A percentile compares a stretch with the other conserved stretches of the same genome.
These are phyloP conservation scores for Himalopsyche japonica DNA, from an alignment of 2,888 invertebrate species.

Conservation along the genomic window DNA sequence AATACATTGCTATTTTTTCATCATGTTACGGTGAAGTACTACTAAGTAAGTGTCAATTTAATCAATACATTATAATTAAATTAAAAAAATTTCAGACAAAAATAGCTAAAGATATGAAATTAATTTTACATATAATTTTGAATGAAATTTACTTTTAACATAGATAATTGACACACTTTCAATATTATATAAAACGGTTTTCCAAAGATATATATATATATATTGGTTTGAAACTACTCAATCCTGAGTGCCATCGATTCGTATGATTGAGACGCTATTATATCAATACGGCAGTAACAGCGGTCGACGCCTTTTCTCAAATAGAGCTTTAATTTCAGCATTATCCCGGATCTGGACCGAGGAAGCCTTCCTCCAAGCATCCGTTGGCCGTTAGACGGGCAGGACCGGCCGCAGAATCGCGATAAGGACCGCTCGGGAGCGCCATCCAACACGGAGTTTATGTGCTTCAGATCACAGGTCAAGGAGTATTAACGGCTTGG, in stretches of 20 bases:
- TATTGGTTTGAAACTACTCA: not conserved
- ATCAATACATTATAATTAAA: no score
- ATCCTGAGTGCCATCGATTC: not conserved
- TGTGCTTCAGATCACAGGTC: constrained; percentile 37
- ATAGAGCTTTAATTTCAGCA: constrained; percentile 26
- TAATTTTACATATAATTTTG: no score
- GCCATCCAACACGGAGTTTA: constrained; percentile 35
- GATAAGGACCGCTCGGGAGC: constrained; percentile 32
- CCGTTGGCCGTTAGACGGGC: constrained; percentile 20
- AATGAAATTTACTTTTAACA: no score
- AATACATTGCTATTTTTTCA: no score
- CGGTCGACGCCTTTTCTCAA: constrained; percentile 1
- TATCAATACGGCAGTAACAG: constrained; percentile 26
- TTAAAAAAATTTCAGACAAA: no score
- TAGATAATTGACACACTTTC: no score
- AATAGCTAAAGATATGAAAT: no score
- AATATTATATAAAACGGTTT: no score
- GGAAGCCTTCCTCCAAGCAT: constrained; percentile 22
- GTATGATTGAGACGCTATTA: not conserved
- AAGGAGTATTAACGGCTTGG: constrained; percentile 39
- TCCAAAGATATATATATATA: not conserved
- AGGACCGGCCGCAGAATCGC: constrained; percentile 23
- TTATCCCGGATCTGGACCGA: constrained; percentile 32
- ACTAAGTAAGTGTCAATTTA: no score
- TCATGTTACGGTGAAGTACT: no score